Evolutionary conservation across 2,797 vertebrate genomes (phyloP).

Genomic region (Arctocebus calabarensis): DNA sequence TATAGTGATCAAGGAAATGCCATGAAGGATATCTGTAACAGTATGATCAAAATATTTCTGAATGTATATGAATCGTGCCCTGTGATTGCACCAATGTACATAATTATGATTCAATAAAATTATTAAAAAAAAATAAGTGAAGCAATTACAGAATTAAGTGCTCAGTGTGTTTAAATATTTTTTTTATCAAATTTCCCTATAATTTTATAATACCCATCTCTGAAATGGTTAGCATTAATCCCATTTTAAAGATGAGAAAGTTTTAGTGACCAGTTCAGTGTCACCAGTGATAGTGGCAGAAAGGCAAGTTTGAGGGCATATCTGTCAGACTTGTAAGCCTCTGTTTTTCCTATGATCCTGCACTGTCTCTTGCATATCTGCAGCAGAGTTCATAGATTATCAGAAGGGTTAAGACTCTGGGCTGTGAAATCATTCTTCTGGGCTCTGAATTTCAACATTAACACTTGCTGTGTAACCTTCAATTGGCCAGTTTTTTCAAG

Average conservation of each 20-base stretch:
- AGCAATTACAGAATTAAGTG: slow-evolving; percentile 26
- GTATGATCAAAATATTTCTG: too few species aligned
- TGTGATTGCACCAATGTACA: too few species aligned
- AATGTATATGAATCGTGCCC: too few species aligned
- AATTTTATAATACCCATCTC: not conserved
- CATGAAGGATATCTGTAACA: too few species aligned
- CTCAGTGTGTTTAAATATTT: slow-evolving; percentile 1
- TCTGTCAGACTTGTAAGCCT: not conserved
- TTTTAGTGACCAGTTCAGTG: not conserved
- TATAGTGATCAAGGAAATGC: too few species aligned
- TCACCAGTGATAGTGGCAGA: not conserved
- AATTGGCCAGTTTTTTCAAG: not conserved
- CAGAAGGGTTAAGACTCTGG: not conserved
- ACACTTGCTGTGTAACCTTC: not conserved
- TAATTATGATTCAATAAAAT: too few species aligned
- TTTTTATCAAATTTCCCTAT: slow-evolving; percentile 2
- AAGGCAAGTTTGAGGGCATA: not conserved
- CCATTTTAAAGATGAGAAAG: slow-evolving; percentile 22
- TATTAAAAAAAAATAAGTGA: too few species aligned
- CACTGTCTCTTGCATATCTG: not conserved
- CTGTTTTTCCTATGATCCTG: not conserved
- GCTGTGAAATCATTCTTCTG: not conserved
- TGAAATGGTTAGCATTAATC: not conserved
- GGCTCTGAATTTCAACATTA: not conserved
- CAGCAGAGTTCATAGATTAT: not conserved